These are phyloP conservation scores for Zhengitettix transpicula DNA, from an alignment of 2,888 invertebrate genomes.

Conservation along the genomic window DNA sequence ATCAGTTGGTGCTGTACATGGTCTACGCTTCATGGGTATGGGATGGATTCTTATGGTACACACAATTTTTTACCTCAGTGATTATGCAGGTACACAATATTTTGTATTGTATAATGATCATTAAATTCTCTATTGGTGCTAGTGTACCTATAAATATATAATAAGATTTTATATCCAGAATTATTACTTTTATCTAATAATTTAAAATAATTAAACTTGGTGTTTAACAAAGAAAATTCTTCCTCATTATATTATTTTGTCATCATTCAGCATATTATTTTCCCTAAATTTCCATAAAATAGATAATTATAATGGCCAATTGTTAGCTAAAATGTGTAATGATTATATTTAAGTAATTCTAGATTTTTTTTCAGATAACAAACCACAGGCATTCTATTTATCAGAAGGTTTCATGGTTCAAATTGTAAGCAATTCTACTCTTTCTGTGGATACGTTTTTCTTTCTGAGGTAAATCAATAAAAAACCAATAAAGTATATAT, in stretches of 20 bases:
- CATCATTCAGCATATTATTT: no score
- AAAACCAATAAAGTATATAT: background rate
- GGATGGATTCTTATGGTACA: slow-evolving; percentile 38
- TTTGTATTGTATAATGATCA: no score
- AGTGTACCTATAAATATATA: no score
- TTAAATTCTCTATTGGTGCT: no score
- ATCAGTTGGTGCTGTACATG: slow-evolving; percentile 29
- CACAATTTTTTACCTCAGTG: slow-evolving; percentile 26
- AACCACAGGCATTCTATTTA: slow-evolving; percentile 21
- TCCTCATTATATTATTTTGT: no score
- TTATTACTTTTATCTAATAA: no score
- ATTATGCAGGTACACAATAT: slow-evolving; percentile 19
- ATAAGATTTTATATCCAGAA: no score
- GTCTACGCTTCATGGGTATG: slow-evolving; percentile 35
- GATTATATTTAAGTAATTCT: background rate
- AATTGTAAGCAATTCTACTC: slow-evolving; percentile 26
- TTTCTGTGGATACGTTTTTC: slow-evolving; percentile 32
- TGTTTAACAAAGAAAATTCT: no score
- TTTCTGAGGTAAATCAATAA: slow-evolving; percentile 23
- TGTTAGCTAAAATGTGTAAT: no score
- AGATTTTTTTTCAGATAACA: slow-evolving; percentile 20
- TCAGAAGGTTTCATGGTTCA: slow-evolving; percentile 24
- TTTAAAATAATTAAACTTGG: no score
- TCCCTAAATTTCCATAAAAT: no score
- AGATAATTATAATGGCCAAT: no score